Evolutionary conservation across 2,113 vertebrate species (phyloP).

Genomic region (Chaenocephalus aceratus): DNA sequence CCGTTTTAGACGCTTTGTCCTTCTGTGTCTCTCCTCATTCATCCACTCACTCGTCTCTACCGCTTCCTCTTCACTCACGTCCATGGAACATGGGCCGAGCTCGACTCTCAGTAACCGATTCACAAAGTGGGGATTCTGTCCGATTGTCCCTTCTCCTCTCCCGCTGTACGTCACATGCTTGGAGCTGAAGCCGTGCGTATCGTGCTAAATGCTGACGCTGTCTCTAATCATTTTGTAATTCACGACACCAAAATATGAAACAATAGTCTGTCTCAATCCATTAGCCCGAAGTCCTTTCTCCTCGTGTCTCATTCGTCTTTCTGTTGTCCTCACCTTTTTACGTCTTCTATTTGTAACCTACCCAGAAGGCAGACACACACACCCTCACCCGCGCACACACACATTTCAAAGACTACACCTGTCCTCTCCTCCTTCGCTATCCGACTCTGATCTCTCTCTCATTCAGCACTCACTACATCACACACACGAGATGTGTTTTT

Average conservation of each 20-base stretch:
- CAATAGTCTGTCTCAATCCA: neutral
- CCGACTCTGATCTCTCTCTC: constrained; percentile 7
- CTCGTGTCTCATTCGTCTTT: constrained; percentile 4
- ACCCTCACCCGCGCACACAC: constrained; percentile 6
- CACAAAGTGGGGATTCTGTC: constrained; percentile 25
- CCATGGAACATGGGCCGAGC: neutral
- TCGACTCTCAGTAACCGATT: constrained; percentile 41
- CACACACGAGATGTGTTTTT: neutral
- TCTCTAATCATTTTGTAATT: neutral
- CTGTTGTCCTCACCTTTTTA: constrained; percentile 36
- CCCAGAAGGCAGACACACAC: constrained; percentile 55
- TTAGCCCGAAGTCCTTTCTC: neutral
- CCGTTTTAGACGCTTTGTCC: constrained; percentile 66
- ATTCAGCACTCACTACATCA: constrained; percentile 9
- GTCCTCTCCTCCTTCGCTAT: constrained; percentile 28
- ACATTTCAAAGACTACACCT: constrained; percentile 50
- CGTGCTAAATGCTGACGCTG: neutral
- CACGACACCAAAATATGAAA: neutral
- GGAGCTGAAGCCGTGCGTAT: neutral
- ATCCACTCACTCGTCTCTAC: constrained; percentile 64
- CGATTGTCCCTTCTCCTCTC: neutral
- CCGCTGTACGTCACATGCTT: neutral
- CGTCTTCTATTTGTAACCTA: constrained; percentile 59
- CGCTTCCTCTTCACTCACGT: constrained; percentile 48
- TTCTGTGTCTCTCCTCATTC: constrained; percentile 54